Evolutionary conservation across 2,888 invertebrate genomes (phyloP), one percentile per base, ranked within the genome.

Genomic region (Cephonodes hylas): DNA sequence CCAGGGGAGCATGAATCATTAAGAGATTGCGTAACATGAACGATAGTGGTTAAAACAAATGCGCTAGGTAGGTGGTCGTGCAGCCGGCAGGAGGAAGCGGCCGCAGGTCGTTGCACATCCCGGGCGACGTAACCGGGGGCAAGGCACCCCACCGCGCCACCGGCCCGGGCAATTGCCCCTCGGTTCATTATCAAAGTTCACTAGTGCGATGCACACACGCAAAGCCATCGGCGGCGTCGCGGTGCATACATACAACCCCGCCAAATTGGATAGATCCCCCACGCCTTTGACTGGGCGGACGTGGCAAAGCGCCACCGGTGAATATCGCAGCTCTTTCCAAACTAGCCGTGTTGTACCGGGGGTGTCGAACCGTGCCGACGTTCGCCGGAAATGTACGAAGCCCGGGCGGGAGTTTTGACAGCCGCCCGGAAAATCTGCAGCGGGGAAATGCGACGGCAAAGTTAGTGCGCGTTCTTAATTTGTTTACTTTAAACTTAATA

Each of bases 121-220:
- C 77, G 73, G 74, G 66, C 72, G 76, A 79, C 79, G 81, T 80
- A 79, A 77, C 74, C 67, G 79, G 80, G 80, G 68, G 79, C 66
- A 64, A 63, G 73, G 67, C 74, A 70, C 72, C 70, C 70, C 72
- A 65, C 70, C 74, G 65, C 67, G 58, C 71, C 71, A 71, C 77
- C 76, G 68, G 69, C 80, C 80, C 84, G 82, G 86, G 81, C 86
- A 80, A 83, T 83, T 83, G 82, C 84, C 86, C 81, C 81, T 75
- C 77, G 84, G 91, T 91, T 91, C 91, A 91, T 91, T 91, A 91
- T 85, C 91, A 91, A 91, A 91, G 91, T 91, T 91, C 91, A 91
- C 86, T 89, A 87, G 89, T 87, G 86, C 89, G 84, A 61, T 77
- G 80, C 86, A 85, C 88, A 88, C 86, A 81, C 73, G 75, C 65